Conservation (phyloP, 2,797 vertebrate genomes). For the Notoglanidium macrostoma region DNA sequence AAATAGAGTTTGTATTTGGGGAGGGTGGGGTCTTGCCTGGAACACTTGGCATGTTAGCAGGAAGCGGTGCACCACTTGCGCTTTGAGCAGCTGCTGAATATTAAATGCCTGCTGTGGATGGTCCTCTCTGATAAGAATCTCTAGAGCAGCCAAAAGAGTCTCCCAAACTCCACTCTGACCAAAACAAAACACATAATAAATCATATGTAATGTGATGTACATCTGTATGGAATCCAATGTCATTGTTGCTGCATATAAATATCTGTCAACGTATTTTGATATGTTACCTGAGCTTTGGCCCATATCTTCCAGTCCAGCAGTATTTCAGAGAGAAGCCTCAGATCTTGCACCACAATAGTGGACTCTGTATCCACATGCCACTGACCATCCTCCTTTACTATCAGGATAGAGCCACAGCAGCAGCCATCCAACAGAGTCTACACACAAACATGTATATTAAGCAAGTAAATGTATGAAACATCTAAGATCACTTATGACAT, state of each 20-base stretch:
- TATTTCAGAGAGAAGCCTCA: slow-evolving; percentile 86
- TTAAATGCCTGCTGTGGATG: slow-evolving; percentile 94
- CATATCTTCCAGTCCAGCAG: slow-evolving; percentile 98
- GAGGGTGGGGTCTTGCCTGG: slow-evolving; percentile 77
- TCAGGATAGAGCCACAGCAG: slow-evolving; percentile 84
- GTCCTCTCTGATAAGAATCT: slow-evolving; percentile 89
- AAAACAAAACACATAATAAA: slow-evolving; percentile 27
- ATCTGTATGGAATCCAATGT: neutral
- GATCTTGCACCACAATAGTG: slow-evolving; percentile 87
- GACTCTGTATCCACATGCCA: slow-evolving; percentile 84
- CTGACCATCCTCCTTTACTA: slow-evolving; percentile 79
- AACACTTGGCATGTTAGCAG: slow-evolving; percentile 94
- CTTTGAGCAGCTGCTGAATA: slow-evolving; percentile 90
- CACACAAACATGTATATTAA: slow-evolving; percentile 14
- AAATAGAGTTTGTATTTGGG: neutral
- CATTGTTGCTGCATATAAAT: neutral
- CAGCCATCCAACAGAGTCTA: slow-evolving; percentile 92
- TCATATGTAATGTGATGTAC: neutral
- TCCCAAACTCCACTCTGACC: slow-evolving; percentile 91
- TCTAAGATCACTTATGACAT: too few species aligned
- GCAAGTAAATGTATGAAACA: neutral
- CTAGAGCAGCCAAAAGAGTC: slow-evolving; percentile 86
- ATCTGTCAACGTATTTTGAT: neutral
- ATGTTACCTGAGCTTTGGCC: slow-evolving; percentile 88
- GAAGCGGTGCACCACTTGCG: slow-evolving; percentile 90